phyloP scores from a whole-genome alignment of 2,888 invertebrate genomes.

The Eupithecia subfuscata region DNA sequence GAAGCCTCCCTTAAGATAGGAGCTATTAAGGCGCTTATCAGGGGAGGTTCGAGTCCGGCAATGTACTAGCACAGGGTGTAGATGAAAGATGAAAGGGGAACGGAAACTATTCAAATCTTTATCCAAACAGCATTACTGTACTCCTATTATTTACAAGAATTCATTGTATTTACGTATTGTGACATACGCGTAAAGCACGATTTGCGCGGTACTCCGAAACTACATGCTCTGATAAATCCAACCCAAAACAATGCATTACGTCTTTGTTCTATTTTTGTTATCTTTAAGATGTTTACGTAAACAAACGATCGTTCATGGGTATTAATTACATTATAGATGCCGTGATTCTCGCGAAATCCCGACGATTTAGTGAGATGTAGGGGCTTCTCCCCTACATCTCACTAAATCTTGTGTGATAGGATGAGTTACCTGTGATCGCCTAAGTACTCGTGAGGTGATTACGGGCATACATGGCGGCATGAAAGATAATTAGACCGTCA shows the following conservation, averaged over 20 bases:
- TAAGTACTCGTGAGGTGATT: too few relatives aligned
- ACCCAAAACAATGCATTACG: slow-evolving; percentile 7
- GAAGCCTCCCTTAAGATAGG: too few relatives aligned
- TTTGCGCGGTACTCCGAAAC: slow-evolving; percentile 42
- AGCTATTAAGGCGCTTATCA: too few relatives aligned
- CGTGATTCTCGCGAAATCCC: too few relatives aligned
- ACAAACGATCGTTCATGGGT: not conserved
- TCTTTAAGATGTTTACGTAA: not conserved
- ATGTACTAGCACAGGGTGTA: not conserved
- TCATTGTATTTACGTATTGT: not conserved
- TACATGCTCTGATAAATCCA: slow-evolving; percentile 53
- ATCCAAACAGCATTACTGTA: not conserved
- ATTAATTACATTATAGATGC: too few relatives aligned
- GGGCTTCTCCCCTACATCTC: too few relatives aligned
- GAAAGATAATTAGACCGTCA: too few relatives aligned
- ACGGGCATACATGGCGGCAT: too few relatives aligned
- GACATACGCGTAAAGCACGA: slow-evolving; percentile 12
- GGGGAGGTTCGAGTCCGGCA: too few relatives aligned
- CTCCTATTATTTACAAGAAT: not conserved
- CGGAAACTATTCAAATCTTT: not conserved
- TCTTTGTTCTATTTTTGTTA: slow-evolving; percentile 8
- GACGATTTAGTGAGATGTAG: too few relatives aligned
- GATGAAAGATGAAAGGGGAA: not conserved
- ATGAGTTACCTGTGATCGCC: too few relatives aligned
- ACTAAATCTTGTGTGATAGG: too few relatives aligned